Base-by-base conservation (phyloP, 2,888 invertebrate species). In the Parnassius orleans region DNA sequence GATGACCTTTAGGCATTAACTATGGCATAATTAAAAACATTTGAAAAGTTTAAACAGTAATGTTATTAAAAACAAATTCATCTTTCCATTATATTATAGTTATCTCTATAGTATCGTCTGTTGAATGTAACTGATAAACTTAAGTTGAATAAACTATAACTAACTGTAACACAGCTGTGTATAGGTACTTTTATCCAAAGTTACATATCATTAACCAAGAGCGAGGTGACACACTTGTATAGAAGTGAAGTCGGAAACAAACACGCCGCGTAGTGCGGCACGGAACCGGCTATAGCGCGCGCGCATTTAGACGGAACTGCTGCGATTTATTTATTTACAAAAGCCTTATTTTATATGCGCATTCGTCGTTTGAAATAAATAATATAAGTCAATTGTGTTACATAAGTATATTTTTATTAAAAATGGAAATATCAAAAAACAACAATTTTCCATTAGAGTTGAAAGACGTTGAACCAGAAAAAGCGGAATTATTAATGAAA, bases 361-460 rank as follows among this genome's bases (percentile, higher is more conserved):
- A 33, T 7, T 33, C 33, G 33, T 33, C 33, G 10, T 42, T 15
- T 10, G 42, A 3, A n/a, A 41, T 46, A 53, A 46, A 15, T 41
- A 19, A 24, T 11, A 59, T n/a, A n/a, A 55, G 11, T 12, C 10
- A 14, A 42, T 3, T n/a, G n/a, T 12, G 15, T 42, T n/a, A 60
- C n/a, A 54, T 2, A 47, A 14, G 11, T 46, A n/a, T 24, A 43
- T 43, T 43, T 10, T 11, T 0, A 11, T 43, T 12, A 14, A 53
- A 51, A 41, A 59, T 59, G 63, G 54, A 63, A 10, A 58, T 51
- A 11, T 19, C 54, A n/a, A 58, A 53, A 33, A 69, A 69, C 47
- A 68, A 69, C 15, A 70, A 69, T 50, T 74, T 70, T 57, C 74
- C 74, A 0, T 61, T 68, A 57, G 71, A 74, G 56, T 69, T 75